Percentiles rank a stretch among this genome's conserved stretches.
phyloP scores from a whole-genome alignment of 1,140 invertebrate genomes.

The Drosophila truncata region DNA sequence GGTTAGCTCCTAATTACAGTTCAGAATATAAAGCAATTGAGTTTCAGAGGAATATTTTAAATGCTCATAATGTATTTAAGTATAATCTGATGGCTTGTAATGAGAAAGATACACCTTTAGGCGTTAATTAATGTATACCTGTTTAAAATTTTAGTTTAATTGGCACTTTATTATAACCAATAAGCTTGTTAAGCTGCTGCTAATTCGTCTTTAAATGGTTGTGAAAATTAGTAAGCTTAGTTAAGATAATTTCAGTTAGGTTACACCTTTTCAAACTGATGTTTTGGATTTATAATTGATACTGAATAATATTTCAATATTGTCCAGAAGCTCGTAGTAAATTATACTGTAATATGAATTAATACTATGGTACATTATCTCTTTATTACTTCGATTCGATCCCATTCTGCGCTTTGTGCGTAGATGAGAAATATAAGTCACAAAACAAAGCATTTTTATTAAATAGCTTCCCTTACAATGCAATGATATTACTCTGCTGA shows the following conservation, averaged over 20 bases:
- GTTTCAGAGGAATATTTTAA: neutral
- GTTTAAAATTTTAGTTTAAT: neutral
- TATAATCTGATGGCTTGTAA: neutral
- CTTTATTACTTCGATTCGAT: neutral
- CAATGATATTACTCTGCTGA: neutral
- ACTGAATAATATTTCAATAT: neutral
- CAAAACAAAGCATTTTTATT: neutral
- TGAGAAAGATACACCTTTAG: neutral
- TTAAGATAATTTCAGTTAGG: neutral
- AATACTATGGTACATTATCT: neutral
- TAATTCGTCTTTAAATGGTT: neutral
- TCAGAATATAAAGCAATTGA: neutral
- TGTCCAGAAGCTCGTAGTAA: neutral
- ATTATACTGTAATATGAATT: neutral
- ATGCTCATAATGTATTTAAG: neutral
- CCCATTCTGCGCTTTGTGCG: neutral
- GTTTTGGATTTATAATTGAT: too few relatives aligned
- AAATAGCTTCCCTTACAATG: neutral
- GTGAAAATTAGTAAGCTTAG: neutral
- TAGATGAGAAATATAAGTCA: neutral
- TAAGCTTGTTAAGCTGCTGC: too few relatives aligned
- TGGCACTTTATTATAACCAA: neutral
- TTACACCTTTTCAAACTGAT: neutral
- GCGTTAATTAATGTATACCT: too few relatives aligned
- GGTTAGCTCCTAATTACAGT: neutral